Base-by-base conservation (phyloP, 2,797 vertebrate genomes). In the Microctenopoma steveboyesi region DNA sequence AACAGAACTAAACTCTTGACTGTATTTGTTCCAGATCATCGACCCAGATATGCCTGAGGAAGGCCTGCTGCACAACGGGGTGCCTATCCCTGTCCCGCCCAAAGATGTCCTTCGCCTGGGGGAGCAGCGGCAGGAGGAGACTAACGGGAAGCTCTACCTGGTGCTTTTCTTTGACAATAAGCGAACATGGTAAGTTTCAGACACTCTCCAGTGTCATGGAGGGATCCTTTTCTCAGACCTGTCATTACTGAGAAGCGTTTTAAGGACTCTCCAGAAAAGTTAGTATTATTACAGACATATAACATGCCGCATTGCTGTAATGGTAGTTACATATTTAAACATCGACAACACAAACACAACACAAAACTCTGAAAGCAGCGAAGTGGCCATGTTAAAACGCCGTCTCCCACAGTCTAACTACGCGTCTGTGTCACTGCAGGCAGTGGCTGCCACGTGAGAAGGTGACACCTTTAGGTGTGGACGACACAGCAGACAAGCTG, bases 91-190 rank as follows among this genome's bases (percentile, higher is more conserved):
- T 0, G 97, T 99, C 18, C 98, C 98, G 7, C 98, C 98, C 0
- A 82, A 96, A 88, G 97, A 99, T 15, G 98, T 99, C 59, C 91
- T 99, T 76, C 92, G 82, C 60, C 78, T 99, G 87, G 97, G 97
- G 50, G 96, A 99, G 82, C 95, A 96, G 90, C 95, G 94, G 78
- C 96, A 96, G 89, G 94, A 94, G 71, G 97, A 99, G 84, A 92
- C 94, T 57, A 95, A 93, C 65, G 95, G 96, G 85, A 96, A 94
- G 74, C 96, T 98, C 84, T 99, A 96, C 91, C 94, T 99, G 79
- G 97, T 99, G 89, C 96, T 99, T 78, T 99, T 99, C 92, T 99
- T 99, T 85, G 98, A 99, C 92, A 99, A 99, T 93, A 99, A 99
- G 88, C 95, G 98, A 72, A 99, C 98, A 57, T 99, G 98, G 98